phyloP scores from a whole-genome alignment of 53 echinoderm and acorn worm species.

The Arbacia lixula region DNA sequence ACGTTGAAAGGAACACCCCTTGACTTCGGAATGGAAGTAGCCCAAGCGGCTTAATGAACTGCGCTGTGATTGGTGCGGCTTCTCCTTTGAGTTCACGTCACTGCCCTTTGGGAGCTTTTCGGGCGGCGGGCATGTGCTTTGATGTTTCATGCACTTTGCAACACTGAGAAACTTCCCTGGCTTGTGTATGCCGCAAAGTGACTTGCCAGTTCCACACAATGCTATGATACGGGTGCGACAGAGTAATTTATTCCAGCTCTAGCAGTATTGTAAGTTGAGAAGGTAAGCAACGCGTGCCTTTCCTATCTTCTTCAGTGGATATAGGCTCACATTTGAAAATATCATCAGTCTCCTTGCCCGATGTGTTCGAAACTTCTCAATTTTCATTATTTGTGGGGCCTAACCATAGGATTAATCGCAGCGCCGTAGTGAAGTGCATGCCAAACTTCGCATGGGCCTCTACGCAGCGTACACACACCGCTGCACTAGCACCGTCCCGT shows the following conservation, averaged over 20 bases:
- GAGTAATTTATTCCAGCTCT: not conserved
- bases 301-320: not conserved
- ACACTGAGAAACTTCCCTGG: conserved; percentile 62
- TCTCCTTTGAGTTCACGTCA: conserved; percentile 98
- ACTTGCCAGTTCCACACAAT: conserved; percentile 50
- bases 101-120: conserved; percentile 99
- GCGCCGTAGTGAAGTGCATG: not conserved
- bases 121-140: conserved; percentile 99
- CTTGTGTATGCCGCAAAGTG: conserved; percentile 47
- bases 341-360: not conserved
- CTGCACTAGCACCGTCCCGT: conserved; percentile 25
- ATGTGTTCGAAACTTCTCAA: not conserved
- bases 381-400: conserved; percentile 5
- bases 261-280: conserved; percentile 23
- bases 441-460: conserved; percentile 15
- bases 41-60: conserved; percentile 62
- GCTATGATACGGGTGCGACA: not conserved
- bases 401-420: conserved; percentile 4
- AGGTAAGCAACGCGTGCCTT: conserved; percentile 21
- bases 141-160: conserved; percentile 78
- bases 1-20: conserved; percentile 49
- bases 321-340: not conserved
- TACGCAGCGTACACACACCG: conserved; percentile 34
- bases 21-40: conserved; percentile 51
- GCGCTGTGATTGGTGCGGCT: conserved; percentile 97